phyloP scores from a whole-genome alignment of 2,888 invertebrate genomes.

The Octodonta nipae region DNA sequence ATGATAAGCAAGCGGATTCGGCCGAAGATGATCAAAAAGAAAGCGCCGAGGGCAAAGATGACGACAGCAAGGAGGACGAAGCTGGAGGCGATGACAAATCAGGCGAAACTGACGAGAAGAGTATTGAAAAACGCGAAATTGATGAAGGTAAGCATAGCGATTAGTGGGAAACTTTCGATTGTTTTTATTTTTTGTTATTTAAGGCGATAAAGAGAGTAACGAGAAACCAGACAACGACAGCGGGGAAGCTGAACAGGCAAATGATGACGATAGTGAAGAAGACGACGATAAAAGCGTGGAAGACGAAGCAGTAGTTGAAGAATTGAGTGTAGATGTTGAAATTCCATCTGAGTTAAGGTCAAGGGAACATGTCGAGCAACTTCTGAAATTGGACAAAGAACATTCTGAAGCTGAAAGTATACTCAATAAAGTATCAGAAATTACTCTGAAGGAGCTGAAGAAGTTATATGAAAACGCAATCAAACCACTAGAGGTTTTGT shows the following conservation, averaged over 20 bases:
- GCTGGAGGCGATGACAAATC: neutral
- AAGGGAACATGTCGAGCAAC: constrained; percentile 65
- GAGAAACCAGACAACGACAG: constrained; percentile 6
- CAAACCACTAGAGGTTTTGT: constrained; percentile 78
- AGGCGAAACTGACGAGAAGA: neutral
- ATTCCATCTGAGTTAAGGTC: constrained; percentile 66
- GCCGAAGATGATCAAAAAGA: constrained; percentile 11
- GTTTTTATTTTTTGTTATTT: too few relatives aligned
- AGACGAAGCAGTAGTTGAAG: constrained; percentile 34
- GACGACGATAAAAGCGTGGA: constrained; percentile 12
- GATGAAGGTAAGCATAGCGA: too few relatives aligned
- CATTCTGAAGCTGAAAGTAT: constrained; percentile 56
- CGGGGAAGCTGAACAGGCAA: constrained; percentile 7
- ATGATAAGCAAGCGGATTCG: constrained; percentile 1
- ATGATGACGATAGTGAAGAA: constrained; percentile 10
- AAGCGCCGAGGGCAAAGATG: constrained; percentile 10
- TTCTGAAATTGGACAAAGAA: constrained; percentile 67
- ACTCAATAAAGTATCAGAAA: constrained; percentile 59
- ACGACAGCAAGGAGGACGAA: constrained; percentile 11
- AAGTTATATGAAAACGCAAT: constrained; percentile 74
- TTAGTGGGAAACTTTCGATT: too few relatives aligned
- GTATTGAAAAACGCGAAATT: constrained; percentile 11
- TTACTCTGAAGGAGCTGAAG: constrained; percentile 72
- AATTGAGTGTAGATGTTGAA: constrained; percentile 50
- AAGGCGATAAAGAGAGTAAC: too few relatives aligned